A percentile compares a stretch with the other conserved stretches of the same genome.
Evolutionary conservation across 1,140 invertebrate species (phyloP).

Genomic region (Belonocnema kinseyi): DNA sequence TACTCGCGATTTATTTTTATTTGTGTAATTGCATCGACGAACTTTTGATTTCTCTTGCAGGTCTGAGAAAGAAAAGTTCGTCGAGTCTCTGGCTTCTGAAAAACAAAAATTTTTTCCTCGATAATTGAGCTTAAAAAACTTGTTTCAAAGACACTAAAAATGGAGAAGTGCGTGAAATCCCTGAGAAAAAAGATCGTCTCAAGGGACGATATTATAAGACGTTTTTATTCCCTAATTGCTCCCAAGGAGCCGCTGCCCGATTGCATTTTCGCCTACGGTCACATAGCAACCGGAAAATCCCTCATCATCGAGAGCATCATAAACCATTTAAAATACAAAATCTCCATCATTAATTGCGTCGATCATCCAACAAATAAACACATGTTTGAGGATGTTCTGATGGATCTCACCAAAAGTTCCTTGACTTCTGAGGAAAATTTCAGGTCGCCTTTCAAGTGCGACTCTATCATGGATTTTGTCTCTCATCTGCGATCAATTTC

Average conservation of each 20-base stretch:
- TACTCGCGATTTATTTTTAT: constrained; percentile 27
- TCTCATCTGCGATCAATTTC: constrained; percentile 74
- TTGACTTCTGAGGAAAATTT: constrained; percentile 64
- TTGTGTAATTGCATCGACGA: constrained; percentile 18
- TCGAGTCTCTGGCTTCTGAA: constrained; percentile 41
- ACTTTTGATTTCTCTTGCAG: constrained; percentile 57
- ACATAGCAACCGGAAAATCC: constrained; percentile 88
- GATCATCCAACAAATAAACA: constrained; percentile 87
- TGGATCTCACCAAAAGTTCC: constrained; percentile 74
- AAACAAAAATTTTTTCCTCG: constrained; percentile 23
- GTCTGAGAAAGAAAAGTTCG: constrained; percentile 48
- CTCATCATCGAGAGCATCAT: constrained; percentile 80
- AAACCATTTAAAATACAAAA: constrained; percentile 77
- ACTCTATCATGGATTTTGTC: constrained; percentile 86
- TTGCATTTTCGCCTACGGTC: constrained; percentile 85
- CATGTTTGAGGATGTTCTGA: constrained; percentile 85
- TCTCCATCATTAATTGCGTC: constrained; percentile 86
- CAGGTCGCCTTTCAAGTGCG: constrained; percentile 77
- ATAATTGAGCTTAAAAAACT: too few species aligned
- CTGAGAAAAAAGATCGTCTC: constrained; percentile 74
- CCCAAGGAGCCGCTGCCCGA: constrained; percentile 78
- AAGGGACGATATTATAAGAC: constrained; percentile 77
- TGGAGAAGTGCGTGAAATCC: constrained; percentile 73
- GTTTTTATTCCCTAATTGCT: constrained; percentile 78
- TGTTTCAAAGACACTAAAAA: constrained; percentile 54